phyloP scores from a whole-genome alignment of 2,888 invertebrate species.

The Pristionchus japonicus region DNA sequence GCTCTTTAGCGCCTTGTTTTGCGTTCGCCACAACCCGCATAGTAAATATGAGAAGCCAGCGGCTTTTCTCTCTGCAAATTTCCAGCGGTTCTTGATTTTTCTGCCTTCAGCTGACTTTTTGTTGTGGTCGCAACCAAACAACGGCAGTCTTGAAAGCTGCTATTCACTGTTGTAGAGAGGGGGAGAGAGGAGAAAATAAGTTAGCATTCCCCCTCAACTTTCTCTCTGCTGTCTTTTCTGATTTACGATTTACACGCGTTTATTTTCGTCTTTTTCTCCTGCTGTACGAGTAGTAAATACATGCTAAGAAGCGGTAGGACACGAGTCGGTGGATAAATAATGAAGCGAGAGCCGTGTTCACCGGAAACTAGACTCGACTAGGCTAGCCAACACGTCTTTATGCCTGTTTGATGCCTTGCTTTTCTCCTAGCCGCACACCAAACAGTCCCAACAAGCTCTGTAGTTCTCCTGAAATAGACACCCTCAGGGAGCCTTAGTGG shows the following conservation, averaged over 20 bases:
- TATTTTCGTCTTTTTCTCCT: not conserved
- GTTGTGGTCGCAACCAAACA: not conserved
- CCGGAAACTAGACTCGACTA: not conserved
- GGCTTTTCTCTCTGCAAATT: not conserved
- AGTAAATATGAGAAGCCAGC: not conserved
- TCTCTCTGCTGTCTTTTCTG: not conserved
- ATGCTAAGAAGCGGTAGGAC: slow-evolving; percentile 3
- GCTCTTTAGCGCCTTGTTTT: not conserved
- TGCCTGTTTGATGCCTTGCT: too few relatives aligned
- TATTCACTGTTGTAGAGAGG: not conserved
- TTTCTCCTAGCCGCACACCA: too few relatives aligned
- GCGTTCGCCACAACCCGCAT: not conserved
- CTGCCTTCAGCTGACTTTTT: not conserved
- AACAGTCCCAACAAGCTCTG: too few relatives aligned
- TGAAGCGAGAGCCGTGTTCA: not conserved
- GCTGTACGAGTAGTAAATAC: not conserved
- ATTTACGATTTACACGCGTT: slow-evolving; percentile 5
- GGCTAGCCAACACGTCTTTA: not conserved
- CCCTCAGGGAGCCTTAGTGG: too few relatives aligned
- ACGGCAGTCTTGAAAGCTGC: not conserved
- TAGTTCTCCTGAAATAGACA: too few relatives aligned
- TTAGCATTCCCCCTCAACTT: not conserved
- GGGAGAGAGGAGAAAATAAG: not conserved
- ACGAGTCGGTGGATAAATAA: not conserved
- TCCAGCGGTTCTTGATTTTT: not conserved